Evolutionary conservation across 2,888 invertebrate species (phyloP), one percentile per base, ranked within the genome.

Genomic region (Drosophila prolongata): DNA sequence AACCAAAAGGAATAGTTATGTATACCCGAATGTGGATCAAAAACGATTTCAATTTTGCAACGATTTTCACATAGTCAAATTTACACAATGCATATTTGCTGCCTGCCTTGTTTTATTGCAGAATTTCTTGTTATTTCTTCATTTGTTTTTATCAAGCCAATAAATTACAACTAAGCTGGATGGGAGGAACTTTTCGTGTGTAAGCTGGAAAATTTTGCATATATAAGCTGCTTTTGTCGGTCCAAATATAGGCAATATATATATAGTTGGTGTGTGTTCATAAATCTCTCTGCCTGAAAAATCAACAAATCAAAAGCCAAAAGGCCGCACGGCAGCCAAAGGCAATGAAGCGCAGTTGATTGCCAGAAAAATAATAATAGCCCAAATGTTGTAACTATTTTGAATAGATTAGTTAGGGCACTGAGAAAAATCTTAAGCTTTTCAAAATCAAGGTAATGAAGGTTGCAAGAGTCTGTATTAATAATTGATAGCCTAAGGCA

Each of bases 191-290:
- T 62, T 47, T 61, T 50, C 70, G 64, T 54, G 66, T 86, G 83
- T 82, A 85, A 87, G 76, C 87, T 71, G 49, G 54, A 59, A 76
- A 70, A 67, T 73, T 83, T 68, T 81, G 87, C 87, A 82, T 84
- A 59, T 73, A 82, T 82, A 82, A 87, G 82, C 87, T 65, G 82
- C 86, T 87, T 82, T 79, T 62, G 62, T 78, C 87, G 78, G 75
- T 71, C 85, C 62, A 81, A 78, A 87, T 72, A 66, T 54, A 69
- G 49, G 53, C 49, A 60, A 67, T 65, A 54, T 47, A n/a, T n/a
- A n/a, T n/a, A n/a, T n/a, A 24, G 14, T 37, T 44, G 16, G 42
- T 67, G 42, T 57, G 44, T 53, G 70, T 68, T 66, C 68, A 66
- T 66, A 58, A 70, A 70, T 70, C 50, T 70, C 40, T 34, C 47